These are phyloP conservation scores for Caenorhabditis angaria DNA, from an alignment of 2,888 invertebrate species.

Conservation along the genomic window DNA sequence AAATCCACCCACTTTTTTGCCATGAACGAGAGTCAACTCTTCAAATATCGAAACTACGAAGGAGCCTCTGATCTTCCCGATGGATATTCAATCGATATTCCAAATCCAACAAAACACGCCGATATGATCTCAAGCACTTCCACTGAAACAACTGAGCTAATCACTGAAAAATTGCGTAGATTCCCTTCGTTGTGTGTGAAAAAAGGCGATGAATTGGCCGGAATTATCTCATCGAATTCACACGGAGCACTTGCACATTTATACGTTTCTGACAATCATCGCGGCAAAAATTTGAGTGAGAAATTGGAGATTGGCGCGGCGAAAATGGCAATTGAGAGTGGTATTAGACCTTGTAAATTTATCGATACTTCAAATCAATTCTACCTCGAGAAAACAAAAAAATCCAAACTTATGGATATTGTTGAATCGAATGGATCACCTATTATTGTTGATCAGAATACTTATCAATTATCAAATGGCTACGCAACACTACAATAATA, in stretches of 20 bases:
- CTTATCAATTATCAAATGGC: slow-evolving; percentile 7
- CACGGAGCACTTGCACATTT: slow-evolving; percentile 39
- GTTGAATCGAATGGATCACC: slow-evolving; percentile 36
- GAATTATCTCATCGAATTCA: slow-evolving; percentile 39
- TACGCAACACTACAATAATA: not conserved
- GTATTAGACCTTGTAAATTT: slow-evolving; percentile 41
- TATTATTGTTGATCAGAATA: slow-evolving; percentile 36
- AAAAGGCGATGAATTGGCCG: slow-evolving; percentile 35
- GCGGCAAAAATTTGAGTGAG: slow-evolving; percentile 39
- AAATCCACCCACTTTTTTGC: slow-evolving; percentile 37
- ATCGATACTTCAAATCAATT: slow-evolving; percentile 37
- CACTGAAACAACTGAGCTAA: not conserved
- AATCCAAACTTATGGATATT: slow-evolving; percentile 42
- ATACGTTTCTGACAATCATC: slow-evolving; percentile 38
- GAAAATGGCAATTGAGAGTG: slow-evolving; percentile 38
- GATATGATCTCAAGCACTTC: slow-evolving; percentile 19
- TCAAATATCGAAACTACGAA: slow-evolving; percentile 35
- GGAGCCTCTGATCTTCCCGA: slow-evolving; percentile 18
- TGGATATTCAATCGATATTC: slow-evolving; percentile 35
- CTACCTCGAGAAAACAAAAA: slow-evolving; percentile 37
- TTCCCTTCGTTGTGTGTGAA: slow-evolving; percentile 38
- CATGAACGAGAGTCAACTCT: slow-evolving; percentile 45
- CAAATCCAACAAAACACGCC: slow-evolving; percentile 21
- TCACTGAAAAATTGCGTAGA: slow-evolving; percentile 26
- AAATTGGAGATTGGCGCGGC: slow-evolving; percentile 40